Base-by-base conservation (phyloP, 2,888 invertebrate genomes). In the Dysmachus trigonus region DNA sequence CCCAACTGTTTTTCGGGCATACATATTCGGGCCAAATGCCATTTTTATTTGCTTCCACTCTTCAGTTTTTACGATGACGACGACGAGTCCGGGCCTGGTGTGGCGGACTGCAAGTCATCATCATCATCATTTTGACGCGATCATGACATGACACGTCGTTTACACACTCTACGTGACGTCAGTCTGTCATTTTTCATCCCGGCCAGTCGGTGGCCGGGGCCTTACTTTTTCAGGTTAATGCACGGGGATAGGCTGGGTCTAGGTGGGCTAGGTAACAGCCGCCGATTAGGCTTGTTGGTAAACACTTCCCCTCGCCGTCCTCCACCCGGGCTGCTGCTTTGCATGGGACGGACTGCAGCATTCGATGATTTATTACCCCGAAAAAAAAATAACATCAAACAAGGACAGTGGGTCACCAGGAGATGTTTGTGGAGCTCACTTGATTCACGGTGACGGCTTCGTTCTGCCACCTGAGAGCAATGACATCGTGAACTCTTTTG, bases 121-220 rank as follows among this genome's bases (percentile, higher is more conserved):
- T 86, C 86, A 87, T 86, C 86, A 87, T 87, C 81, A 85, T 86
- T 85, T 81, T 86, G 86, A 87, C 87, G 84, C 84, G 87, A 84
- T 87, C 87, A 86, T 87, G 87, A 87, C 87, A 86, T 87, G 86
- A 84, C 84, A 86, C 84, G 86, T 87, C 87, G 86, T 87, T 87
- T 86, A 87, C 84, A 84, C 86, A 86, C 86, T 82, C 85, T 86
- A 86, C 86, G 86, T 87, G 87, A 86, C 84, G 84, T 84, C 86
- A 86, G 76, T 77, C 30, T 81, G 86, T 86, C 86, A 86, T 86
- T 86, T 86, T 86, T 86, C 86, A 86, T 86, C 35, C 53, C 76
- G 31, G 5, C 41, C 72, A n/a, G 72, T n/a, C n/a, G n/a, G n/a
- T n/a, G n/a, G n/a, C n/a, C n/a, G n/a, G n/a, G n/a, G n/a, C n/a